Base-by-base conservation (phyloP, 2,797 vertebrate genomes). In the Lindbergichthys nudifrons region DNA sequence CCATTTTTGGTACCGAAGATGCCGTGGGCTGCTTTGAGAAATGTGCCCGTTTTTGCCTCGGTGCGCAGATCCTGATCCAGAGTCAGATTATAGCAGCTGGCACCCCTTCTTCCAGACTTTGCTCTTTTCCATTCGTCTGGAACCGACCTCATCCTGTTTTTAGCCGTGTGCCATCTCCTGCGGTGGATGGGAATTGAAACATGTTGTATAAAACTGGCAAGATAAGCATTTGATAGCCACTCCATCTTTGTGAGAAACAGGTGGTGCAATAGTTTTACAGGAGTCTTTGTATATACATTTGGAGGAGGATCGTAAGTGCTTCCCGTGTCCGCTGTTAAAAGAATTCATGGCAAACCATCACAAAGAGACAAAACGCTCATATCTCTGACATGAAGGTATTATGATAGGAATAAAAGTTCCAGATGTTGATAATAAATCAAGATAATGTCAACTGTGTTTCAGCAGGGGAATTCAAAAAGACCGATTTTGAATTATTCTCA, bases 361-460 rank as follows among this genome's bases (percentile, higher is more conserved):
- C 47, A 81, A 86, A 82, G 69, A 89, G 68, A 75, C 85, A 87
- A 73, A 81, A 78, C 41, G 65, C 80, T 91, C 73, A 74, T 83
- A 86, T 89, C 81, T 88, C 79, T 71, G 70, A 90, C 86, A 91
- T 87, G 81, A 87, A 87, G 77, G 74, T 83, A 86, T 90, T 90
- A 88, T 75, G 84, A 82, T 84, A 15, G 77, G 73, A 73, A 86
- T 90, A 88, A 91, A 88, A 88, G 76, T 23, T 63, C 73, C 92
- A 93, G 86, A 92, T 92, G 91, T 85, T 67, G 48, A 61, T 79
- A 70, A 78, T 92, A 91, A 91, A 90, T 92, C 87, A 66, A 75
- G 73, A 89, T 78, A 78, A 69, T 19, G 70, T 87, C 70, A 74
- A 70, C 51, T 66, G 18, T 53, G 48, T 73, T 83, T 84, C 57